Evolutionary conservation across 2,888 invertebrate species (phyloP).

Genomic region (Crepidodera aurea): DNA sequence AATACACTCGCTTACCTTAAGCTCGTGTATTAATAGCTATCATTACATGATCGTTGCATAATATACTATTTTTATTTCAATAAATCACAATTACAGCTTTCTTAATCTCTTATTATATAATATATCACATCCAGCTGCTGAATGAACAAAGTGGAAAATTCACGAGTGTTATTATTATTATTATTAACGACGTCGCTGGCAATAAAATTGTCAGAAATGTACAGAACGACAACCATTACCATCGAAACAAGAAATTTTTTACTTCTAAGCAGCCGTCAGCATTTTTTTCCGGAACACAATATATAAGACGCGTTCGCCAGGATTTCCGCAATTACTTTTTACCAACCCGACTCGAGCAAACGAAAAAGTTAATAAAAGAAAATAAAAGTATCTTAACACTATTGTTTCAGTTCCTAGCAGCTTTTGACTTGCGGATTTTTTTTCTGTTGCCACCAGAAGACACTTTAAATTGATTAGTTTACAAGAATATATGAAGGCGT

Average conservation of each 20-base stretch:
- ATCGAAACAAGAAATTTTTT: conserved; percentile 4
- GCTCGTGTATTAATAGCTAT: no score
- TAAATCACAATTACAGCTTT: no score
- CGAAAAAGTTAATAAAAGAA: conserved; percentile 10
- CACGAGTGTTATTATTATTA: not conserved
- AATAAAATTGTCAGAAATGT: not conserved
- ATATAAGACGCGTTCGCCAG: not conserved
- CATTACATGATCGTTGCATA: no score
- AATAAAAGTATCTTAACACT: not conserved
- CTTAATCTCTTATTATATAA: no score
- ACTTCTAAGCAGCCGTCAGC: not conserved
- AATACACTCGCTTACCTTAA: no score
- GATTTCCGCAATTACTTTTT: conserved; percentile 15
- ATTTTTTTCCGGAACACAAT: conserved; percentile 1
- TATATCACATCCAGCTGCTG: no score
- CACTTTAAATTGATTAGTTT: not conserved
- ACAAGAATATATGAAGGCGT: no score
- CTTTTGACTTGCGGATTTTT: not conserved
- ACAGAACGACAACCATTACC: not conserved
- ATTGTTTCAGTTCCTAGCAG: not conserved
- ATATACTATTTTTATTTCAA: no score
- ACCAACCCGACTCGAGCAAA: not conserved
- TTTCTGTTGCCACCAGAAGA: not conserved
- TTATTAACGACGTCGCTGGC: not conserved
- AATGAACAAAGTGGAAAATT: not conserved